A percentile compares a stretch with the other conserved stretches of the same genome.
phyloP scores from a whole-genome alignment of 2,888 invertebrate genomes.

The Ectemnius cavifrons region DNA sequence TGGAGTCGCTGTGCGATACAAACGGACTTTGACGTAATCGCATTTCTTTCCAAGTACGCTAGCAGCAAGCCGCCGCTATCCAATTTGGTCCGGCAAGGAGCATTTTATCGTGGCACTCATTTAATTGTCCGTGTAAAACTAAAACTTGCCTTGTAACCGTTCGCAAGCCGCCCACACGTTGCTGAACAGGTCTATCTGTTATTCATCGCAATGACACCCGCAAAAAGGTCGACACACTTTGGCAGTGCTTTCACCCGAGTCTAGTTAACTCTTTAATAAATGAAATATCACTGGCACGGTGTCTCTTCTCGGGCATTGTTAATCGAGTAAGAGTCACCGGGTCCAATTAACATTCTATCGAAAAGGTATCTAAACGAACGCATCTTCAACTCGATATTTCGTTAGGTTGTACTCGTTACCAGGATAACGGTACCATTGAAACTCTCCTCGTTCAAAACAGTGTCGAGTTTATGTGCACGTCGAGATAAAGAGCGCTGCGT shows the following conservation, averaged over 20 bases:
- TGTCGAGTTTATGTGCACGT: too few relatives aligned
- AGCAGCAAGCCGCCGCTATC: too few relatives aligned
- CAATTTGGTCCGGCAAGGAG: constrained; percentile 8
- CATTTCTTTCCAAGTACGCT: constrained; percentile 7
- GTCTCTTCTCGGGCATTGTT: neutral
- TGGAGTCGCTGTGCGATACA: constrained; percentile 21
- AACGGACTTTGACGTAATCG: constrained; percentile 31
- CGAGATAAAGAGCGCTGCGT: too few relatives aligned
- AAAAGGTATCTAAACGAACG: neutral
- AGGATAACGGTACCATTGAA: neutral
- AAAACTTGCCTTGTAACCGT: constrained; percentile 20
- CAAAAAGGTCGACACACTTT: constrained; percentile 8
- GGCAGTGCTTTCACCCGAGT: constrained; percentile 32
- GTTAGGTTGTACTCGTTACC: neutral
- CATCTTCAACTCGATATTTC: neutral
- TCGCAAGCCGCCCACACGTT: constrained; percentile 25
- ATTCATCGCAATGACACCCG: constrained; percentile 13
- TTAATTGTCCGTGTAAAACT: constrained; percentile 21
- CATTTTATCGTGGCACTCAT: constrained; percentile 25
- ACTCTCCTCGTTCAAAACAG: neutral
- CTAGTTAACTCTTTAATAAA: constrained; percentile 12
- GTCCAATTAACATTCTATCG: constrained; percentile 6
- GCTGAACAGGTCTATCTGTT: constrained; percentile 21
- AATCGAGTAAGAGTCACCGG: neutral
- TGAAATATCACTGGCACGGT: neutral